Conservation (phyloP, 2,888 invertebrate species). For the Nephrocerus scutellatus region DNA sequence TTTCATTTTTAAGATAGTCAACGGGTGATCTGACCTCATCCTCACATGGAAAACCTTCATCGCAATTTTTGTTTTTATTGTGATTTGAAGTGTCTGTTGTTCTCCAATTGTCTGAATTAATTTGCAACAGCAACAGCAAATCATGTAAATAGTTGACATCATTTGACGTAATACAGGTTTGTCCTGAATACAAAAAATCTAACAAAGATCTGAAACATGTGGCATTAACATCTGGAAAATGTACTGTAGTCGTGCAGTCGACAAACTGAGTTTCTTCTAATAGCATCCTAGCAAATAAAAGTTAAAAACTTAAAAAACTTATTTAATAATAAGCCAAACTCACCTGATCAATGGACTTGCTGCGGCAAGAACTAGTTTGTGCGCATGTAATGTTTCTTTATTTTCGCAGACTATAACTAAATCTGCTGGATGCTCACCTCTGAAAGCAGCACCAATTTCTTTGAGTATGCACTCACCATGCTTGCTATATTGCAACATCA, state of each 20-base stretch:
- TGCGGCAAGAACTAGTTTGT: constrained; percentile 79
- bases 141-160: constrained; percentile 79
- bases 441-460: constrained; percentile 82
- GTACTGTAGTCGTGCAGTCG: constrained; percentile 69
- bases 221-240: constrained; percentile 76
- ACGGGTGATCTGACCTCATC: too few relatives aligned
- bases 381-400: constrained; percentile 72
- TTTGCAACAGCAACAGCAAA: constrained; percentile 73
- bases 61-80: constrained; percentile 46
- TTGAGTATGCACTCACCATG: constrained; percentile 88
- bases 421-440: constrained; percentile 79
- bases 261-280: constrained; percentile 64
- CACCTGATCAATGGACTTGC: constrained; percentile 78
- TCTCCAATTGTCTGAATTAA: constrained; percentile 74
- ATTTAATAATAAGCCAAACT: background rate
- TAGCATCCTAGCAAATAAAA: too few relatives aligned
- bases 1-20: too few relatives aligned
- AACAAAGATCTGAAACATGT: constrained; percentile 74
- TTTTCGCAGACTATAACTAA: constrained; percentile 80
- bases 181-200: constrained; percentile 79
- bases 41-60: too few relatives aligned
- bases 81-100: constrained; percentile 48
- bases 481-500: constrained; percentile 89
- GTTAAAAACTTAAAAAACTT: too few relatives aligned
- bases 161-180: constrained; percentile 54